phyloP scores from a whole-genome alignment of 1,140 invertebrate species.

The Acromyrmex heyeri region DNA sequence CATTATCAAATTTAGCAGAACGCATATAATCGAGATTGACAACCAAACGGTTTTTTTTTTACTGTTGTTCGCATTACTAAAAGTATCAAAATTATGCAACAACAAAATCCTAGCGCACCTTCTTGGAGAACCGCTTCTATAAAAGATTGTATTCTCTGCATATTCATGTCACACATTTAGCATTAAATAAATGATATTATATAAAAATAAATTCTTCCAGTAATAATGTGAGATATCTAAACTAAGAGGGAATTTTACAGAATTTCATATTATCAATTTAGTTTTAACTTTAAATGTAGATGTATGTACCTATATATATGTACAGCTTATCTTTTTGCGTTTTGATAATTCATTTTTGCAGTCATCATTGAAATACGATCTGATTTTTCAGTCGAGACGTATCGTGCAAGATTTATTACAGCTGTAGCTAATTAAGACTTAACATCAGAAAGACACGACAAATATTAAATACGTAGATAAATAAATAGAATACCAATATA shows the following conservation, averaged over 20 bases:
- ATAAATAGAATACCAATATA: not conserved
- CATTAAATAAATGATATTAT: not conserved
- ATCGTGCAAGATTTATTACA: not conserved
- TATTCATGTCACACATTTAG: not conserved
- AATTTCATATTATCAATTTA: not conserved
- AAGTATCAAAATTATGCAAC: not conserved
- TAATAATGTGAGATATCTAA: not conserved
- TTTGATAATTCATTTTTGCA: slow-evolving; percentile 13
- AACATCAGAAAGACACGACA: not conserved
- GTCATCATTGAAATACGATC: not conserved
- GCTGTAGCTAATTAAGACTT: not conserved
- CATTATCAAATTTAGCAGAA: not conserved
- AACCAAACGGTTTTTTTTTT: not conserved
- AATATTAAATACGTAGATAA: not conserved
- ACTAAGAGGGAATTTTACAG: not conserved
- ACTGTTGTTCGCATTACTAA: not conserved
- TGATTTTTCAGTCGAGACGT: not conserved
- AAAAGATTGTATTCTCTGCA: not conserved
- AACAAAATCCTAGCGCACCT: not conserved
- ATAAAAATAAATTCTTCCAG: not conserved
- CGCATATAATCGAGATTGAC: not conserved
- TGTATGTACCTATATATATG: no score
- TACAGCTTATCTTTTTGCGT: not conserved
- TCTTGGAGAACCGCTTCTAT: not conserved
- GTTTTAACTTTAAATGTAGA: not conserved